Conservation (phyloP, 1,140 invertebrate species). For the Chironomus striatipennis region DNA sequence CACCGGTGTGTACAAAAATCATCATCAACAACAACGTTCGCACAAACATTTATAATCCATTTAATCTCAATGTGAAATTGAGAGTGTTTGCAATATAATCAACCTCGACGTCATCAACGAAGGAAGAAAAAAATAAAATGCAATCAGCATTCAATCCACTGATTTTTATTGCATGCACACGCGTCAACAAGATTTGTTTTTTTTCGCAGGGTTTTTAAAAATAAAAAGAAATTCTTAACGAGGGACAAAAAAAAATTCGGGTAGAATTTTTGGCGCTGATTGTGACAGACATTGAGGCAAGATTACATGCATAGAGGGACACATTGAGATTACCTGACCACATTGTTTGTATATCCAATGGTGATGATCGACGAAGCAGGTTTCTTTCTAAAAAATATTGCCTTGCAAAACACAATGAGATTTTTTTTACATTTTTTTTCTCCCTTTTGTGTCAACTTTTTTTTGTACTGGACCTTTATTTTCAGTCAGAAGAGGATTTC, state of each 20-base stretch:
- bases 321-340: slow-evolving; percentile 20
- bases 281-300: slow-evolving; percentile 6
- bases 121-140: no score
- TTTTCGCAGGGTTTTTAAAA: no score
- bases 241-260: neutral
- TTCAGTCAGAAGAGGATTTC: neutral
- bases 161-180: slow-evolving; percentile 3
- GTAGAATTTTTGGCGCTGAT: neutral
- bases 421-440: neutral
- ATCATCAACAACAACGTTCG: no score
- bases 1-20: no score
- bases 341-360: slow-evolving; percentile 21
- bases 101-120: no score
- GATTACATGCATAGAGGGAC: neutral
- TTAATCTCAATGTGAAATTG: neutral
- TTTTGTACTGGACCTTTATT: neutral
- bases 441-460: slow-evolving; percentile 1
- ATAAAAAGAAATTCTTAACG: no score
- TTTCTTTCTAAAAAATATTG: neutral
- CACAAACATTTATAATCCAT: neutral
- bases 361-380: neutral
- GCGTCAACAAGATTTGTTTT: neutral
- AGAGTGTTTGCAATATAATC: neutral
- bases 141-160: neutral
- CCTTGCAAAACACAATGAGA: neutral